phyloP scores from a whole-genome alignment of 2,888 invertebrate genomes.

The Auanema freiburgensis region DNA sequence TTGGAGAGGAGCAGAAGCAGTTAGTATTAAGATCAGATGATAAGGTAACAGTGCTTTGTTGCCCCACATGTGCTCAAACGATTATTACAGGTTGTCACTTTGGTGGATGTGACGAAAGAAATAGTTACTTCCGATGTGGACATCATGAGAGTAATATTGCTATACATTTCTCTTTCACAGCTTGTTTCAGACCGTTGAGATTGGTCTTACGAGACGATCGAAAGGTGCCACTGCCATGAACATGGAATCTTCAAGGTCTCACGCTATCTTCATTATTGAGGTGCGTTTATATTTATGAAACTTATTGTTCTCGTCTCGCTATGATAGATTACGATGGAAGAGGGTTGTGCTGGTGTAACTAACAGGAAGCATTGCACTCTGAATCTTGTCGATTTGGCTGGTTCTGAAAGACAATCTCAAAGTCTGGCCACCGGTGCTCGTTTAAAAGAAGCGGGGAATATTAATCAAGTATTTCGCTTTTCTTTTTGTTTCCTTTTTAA shows the following conservation, averaged over 20 bases:
- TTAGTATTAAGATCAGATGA: too few species aligned
- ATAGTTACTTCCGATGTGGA: not conserved
- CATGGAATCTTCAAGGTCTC: conserved; percentile 66
- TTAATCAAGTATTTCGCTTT: conserved; percentile 62
- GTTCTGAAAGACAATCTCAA: conserved; percentile 67
- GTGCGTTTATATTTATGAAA: conserved; percentile 34
- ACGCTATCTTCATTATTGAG: conserved; percentile 66
- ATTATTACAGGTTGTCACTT: too few species aligned
- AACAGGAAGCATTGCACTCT: conserved; percentile 65
- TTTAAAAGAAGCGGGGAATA: conserved; percentile 66
- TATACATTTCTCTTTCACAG: not conserved
- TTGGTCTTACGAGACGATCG: conserved; percentile 65
- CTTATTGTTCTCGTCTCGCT: too few species aligned
- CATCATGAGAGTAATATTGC: not conserved
- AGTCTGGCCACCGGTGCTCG: conserved; percentile 64
- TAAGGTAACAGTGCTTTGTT: not conserved
- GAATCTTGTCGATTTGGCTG: conserved; percentile 68
- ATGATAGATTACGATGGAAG: conserved; percentile 56
- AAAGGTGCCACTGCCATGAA: conserved; percentile 67
- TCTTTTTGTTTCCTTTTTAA: not conserved
- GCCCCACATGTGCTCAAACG: conserved; percentile 3
- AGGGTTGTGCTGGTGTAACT: conserved; percentile 60
- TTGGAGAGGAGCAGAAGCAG: conserved; percentile 22
- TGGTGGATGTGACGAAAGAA: not conserved
- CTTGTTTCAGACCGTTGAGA: conserved; percentile 39